Evolutionary conservation across 2,888 invertebrate species (phyloP).

Genomic region (Halictus quadricinctus): DNA sequence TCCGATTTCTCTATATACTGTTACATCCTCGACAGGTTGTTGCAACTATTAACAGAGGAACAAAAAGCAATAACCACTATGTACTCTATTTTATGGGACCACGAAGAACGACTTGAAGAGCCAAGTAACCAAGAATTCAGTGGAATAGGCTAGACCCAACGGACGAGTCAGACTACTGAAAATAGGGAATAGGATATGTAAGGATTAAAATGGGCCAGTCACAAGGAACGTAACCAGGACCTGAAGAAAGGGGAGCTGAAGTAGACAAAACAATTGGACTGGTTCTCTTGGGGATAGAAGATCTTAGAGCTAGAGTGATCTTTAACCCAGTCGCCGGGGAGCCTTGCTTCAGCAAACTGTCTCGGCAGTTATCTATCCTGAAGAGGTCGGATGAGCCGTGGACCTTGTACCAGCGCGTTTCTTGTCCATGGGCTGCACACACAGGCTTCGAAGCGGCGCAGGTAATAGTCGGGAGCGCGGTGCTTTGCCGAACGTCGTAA

Average conservation of each 20-base stretch:
- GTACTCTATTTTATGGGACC: neutral
- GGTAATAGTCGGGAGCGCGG: slow-evolving; percentile 52
- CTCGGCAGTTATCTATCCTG: neutral
- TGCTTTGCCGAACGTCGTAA: slow-evolving; percentile 73
- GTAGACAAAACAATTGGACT: too few species aligned
- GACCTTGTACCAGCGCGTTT: neutral
- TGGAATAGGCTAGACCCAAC: neutral
- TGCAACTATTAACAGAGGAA: too few species aligned
- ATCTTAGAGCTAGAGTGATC: neutral
- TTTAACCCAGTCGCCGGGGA: neutral
- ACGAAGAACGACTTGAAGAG: neutral
- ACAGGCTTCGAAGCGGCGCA: slow-evolving; percentile 3
- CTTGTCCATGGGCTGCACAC: neutral
- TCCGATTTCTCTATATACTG: neutral
- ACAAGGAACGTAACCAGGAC: too few species aligned
- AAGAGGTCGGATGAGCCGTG: neutral
- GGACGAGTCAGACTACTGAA: too few species aligned
- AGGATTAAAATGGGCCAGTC: too few species aligned
- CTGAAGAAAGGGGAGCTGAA: too few species aligned
- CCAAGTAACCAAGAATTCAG: neutral
- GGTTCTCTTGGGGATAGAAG: too few species aligned
- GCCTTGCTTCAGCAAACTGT: neutral
- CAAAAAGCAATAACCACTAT: too few species aligned
- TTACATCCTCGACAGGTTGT: neutral
- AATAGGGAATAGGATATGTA: too few species aligned